A percentile compares a stretch with the other conserved stretches of the same genome.
Evolutionary conservation across 1,140 invertebrate genomes (phyloP).

Genomic region (Tachypleus tridentatus): DNA sequence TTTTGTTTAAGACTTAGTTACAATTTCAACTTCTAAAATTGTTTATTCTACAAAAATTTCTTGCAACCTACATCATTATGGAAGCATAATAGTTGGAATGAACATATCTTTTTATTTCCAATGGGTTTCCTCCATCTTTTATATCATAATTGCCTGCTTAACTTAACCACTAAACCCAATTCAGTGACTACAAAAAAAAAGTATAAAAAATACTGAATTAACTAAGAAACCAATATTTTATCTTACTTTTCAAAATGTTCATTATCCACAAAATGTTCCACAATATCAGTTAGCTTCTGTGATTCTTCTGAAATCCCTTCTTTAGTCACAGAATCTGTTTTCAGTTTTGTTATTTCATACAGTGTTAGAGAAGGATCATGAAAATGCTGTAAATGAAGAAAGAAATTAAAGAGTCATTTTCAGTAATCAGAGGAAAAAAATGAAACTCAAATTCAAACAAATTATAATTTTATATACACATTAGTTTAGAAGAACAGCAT

Average conservation of each 20-base stretch:
- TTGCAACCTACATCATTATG: too few relatives aligned
- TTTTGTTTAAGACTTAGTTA: too few relatives aligned
- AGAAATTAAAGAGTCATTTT: neutral
- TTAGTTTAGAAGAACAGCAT: conserved; percentile 11
- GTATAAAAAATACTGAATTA: too few relatives aligned
- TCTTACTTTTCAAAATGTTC: conserved; percentile 31
- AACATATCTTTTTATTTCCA: too few relatives aligned
- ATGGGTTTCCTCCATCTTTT: too few relatives aligned
- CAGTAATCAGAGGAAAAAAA: conserved; percentile 4
- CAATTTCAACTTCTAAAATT: too few relatives aligned
- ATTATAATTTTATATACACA: neutral
- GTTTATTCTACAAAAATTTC: too few relatives aligned
- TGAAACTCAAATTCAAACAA: neutral
- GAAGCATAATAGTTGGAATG: too few relatives aligned
- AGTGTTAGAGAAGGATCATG: conserved; percentile 31
- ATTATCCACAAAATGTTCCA: conserved; percentile 27
- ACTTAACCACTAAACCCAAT: too few relatives aligned
- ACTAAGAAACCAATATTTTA: neutral
- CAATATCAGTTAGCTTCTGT: conserved; percentile 26
- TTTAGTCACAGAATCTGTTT: conserved; percentile 15
- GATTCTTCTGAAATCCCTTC: conserved; percentile 20
- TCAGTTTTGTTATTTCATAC: conserved; percentile 29
- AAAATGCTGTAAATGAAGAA: conserved; percentile 30
- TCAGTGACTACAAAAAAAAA: too few relatives aligned
- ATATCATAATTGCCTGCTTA: too few relatives aligned